phyloP scores from a whole-genome alignment of 2,888 invertebrate species.

The Nasonovia ribisnigri region DNA sequence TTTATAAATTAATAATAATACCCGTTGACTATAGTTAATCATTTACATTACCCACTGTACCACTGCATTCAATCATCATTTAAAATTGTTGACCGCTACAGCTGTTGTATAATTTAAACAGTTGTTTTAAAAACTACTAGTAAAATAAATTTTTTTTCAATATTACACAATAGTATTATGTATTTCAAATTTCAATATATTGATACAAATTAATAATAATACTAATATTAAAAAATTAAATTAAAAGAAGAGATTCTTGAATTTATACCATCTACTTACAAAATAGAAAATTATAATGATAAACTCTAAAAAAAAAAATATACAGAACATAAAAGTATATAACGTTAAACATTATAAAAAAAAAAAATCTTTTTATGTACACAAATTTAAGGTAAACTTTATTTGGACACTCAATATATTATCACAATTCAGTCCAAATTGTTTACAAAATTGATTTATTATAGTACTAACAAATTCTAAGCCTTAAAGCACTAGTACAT shows the following conservation, averaged over 20 bases:
- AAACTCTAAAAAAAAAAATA: constrained; percentile 55
- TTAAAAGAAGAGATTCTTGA: constrained; percentile 16
- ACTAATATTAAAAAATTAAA: constrained; percentile 32
- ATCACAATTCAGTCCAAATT: constrained; percentile 53
- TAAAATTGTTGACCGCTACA: not conserved
- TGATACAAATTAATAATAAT: constrained; percentile 29
- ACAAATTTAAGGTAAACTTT: constrained; percentile 21
- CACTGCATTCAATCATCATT: not conserved
- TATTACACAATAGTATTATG: not conserved
- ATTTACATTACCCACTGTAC: not conserved
- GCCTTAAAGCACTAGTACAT: not conserved
- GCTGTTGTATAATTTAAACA: not conserved
- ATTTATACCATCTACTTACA: not conserved
- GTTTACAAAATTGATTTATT: constrained; percentile 43
- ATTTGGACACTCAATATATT: constrained; percentile 39
- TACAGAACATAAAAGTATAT: constrained; percentile 49
- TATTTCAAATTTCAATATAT: constrained; percentile 25
- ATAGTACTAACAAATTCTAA: not conserved
- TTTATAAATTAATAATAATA: not conserved
- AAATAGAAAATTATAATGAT: constrained; percentile 26
- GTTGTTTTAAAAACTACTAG: not conserved
- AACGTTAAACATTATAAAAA: constrained; percentile 25
- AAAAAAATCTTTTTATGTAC: constrained; percentile 33
- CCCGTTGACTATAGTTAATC: not conserved
- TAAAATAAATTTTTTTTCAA: not conserved